Base-by-base conservation (phyloP, 2,888 invertebrate genomes). In the Diabrotica balteata region DNA sequence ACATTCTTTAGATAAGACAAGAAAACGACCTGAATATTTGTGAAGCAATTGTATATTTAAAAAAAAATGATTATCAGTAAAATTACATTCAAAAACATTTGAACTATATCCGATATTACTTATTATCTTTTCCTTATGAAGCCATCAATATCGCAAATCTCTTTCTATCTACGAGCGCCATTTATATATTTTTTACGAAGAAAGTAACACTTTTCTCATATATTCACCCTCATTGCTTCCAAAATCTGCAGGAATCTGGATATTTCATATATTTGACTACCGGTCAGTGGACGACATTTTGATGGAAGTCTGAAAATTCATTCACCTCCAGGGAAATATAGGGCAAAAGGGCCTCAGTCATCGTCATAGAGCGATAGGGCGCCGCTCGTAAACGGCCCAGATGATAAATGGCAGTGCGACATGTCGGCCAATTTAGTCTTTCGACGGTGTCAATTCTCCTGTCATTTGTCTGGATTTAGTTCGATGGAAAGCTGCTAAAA, bases 251-350 rank as follows among this genome's bases (percentile, higher is more conserved):
- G 45, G 45, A 57, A 57, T 57, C 45, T 45, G 44, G 55, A 57
- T 57, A 57, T 57, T 17, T 57, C 45, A 57, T 57, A 67, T 43
- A 67, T 62, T 66, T 62, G 57, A 57, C 46, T 52, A 53, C 57
- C 67, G 75, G 32, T 75, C 75, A 75, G 66, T 72, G 69, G 69
- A 74, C 75, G 76, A 77, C 79, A 74, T 79, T 79, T 76, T 78
- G 79, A 75, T 78, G 74, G 68, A 76, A 73, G 69, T 75, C 70
- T 70, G 72, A 76, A 73, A 75, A 76, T 75, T 75, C 74, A 72
- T 72, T 61, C 73, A 68, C 72, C 77, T 70, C 74, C 50, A 57
- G 75, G 76, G 76, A 75, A 76, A 76, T 75, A 72, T 67, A 66
- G 69, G 67, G 55, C 45, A 7, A 57, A 57, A 57, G 55, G 43